Evolutionary conservation across 2,113 vertebrate species (phyloP).

Genomic region (Hylia prasina): DNA sequence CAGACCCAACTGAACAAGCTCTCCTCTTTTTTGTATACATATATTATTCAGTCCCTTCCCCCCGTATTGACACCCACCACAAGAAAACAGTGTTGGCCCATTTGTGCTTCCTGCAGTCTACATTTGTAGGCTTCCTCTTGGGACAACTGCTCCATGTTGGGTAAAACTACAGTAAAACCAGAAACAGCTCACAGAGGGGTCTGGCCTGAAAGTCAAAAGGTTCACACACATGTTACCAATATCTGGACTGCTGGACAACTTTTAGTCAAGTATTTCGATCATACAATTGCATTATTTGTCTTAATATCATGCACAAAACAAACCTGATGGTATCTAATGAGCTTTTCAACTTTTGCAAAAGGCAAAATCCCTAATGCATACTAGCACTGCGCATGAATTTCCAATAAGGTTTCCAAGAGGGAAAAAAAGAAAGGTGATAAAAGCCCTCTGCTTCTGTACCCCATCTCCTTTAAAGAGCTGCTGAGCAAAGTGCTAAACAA

Average conservation of each 20-base stretch:
- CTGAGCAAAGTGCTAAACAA: not conserved
- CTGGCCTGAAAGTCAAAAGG: not conserved
- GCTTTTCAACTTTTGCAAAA: not conserved
- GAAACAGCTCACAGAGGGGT: not conserved
- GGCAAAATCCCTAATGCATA: not conserved
- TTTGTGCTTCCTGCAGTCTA: not conserved
- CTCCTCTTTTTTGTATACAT: not conserved
- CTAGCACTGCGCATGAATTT: not conserved
- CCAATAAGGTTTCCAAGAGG: not conserved
- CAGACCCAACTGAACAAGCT: not conserved
- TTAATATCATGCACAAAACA: not conserved
- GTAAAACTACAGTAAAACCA: not conserved
- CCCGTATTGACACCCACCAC: not conserved
- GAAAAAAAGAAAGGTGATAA: not conserved
- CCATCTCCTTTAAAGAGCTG: not conserved
- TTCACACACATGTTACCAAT: not conserved
- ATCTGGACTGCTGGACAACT: not conserved
- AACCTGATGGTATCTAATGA: not conserved
- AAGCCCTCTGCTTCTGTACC: not conserved
- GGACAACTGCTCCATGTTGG: not conserved
- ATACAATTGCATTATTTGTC: not conserved
- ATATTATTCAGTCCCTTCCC: not conserved
- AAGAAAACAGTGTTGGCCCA: accelerated
- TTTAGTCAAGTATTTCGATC: not conserved
- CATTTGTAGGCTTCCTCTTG: not conserved